Conservation (phyloP, 2,888 invertebrate genomes). For the Parthenolecanium corni region DNA sequence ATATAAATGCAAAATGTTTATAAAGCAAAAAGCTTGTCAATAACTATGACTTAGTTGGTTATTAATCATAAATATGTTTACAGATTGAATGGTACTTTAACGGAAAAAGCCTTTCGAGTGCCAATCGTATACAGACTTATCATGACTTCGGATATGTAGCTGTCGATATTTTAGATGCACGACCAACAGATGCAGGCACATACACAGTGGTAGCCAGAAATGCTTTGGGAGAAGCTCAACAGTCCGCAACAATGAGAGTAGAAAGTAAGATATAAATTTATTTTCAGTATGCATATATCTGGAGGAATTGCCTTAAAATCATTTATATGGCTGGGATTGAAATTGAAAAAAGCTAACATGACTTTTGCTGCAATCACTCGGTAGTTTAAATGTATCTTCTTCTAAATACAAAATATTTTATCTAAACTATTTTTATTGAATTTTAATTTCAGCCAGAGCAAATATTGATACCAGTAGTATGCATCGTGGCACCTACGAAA, state of each 20-base stretch:
- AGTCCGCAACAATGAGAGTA: conserved; percentile 71
- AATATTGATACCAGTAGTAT: conserved; percentile 82
- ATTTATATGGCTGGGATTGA: too few species aligned
- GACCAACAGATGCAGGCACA: conserved; percentile 82
- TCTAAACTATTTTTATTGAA: too few species aligned
- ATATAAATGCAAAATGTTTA: neutral
- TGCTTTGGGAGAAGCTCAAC: conserved; percentile 74
- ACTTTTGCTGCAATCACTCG: too few species aligned
- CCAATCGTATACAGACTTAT: conserved; percentile 84
- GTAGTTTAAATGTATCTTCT: too few species aligned
- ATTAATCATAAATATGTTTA: too few species aligned
- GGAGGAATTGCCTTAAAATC: too few species aligned
- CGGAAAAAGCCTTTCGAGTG: conserved; percentile 76
- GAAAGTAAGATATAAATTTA: conserved; percentile 79
- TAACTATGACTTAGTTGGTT: too few species aligned
- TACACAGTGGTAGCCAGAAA: conserved; percentile 90
- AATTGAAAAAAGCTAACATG: too few species aligned
- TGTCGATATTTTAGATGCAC: conserved; percentile 82
- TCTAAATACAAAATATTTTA: too few species aligned
- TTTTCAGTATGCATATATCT: too few species aligned
- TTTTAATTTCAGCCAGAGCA: conserved; percentile 57
- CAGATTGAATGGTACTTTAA: conserved; percentile 93
- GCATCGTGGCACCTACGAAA: conserved; percentile 74
- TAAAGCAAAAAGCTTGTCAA: too few species aligned
- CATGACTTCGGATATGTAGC: conserved; percentile 96